Evolutionary conservation across 2,888 invertebrate species (phyloP).

Genomic region (Suillia variegata): DNA sequence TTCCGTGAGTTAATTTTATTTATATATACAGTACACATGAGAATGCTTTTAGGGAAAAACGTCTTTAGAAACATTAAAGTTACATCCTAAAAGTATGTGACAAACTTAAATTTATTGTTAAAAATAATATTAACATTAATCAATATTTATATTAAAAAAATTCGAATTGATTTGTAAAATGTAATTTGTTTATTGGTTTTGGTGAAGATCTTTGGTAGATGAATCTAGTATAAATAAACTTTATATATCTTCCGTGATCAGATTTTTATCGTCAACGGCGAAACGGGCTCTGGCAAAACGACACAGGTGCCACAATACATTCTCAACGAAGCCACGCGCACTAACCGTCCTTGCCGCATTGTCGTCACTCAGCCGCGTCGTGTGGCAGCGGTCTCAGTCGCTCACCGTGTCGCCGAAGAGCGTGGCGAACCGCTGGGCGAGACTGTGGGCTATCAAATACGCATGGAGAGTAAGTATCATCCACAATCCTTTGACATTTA

Average conservation of each 20-base stretch:
- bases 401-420: slow-evolving; percentile 81
- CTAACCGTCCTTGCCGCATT: slow-evolving; percentile 74
- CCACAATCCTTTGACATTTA: background rate
- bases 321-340: slow-evolving; percentile 72
- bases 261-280: slow-evolving; percentile 77
- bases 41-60: background rate
- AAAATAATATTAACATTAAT: background rate
- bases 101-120: background rate
- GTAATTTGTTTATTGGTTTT: too few species aligned
- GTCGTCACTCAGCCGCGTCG: slow-evolving; percentile 93
- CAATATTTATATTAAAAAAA: too few species aligned
- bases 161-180: too few species aligned
- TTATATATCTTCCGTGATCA: slow-evolving; percentile 48
- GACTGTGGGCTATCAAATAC: slow-evolving; percentile 87
- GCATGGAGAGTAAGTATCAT: slow-evolving; percentile 72
- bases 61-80: background rate
- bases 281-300: slow-evolving; percentile 94
- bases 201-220: background rate
- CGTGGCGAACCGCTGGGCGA: slow-evolving; percentile 71
- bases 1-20: slow-evolving; percentile 37
- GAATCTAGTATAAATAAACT: background rate
- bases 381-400: slow-evolving; percentile 87
- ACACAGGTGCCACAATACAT: slow-evolving; percentile 95
- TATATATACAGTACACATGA: background rate
- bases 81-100: background rate